Percentiles rank a stretch among this genome's conserved stretches.
Conservation (phyloP, 2,113 vertebrate species). For the Sardina pilchardus region DNA sequence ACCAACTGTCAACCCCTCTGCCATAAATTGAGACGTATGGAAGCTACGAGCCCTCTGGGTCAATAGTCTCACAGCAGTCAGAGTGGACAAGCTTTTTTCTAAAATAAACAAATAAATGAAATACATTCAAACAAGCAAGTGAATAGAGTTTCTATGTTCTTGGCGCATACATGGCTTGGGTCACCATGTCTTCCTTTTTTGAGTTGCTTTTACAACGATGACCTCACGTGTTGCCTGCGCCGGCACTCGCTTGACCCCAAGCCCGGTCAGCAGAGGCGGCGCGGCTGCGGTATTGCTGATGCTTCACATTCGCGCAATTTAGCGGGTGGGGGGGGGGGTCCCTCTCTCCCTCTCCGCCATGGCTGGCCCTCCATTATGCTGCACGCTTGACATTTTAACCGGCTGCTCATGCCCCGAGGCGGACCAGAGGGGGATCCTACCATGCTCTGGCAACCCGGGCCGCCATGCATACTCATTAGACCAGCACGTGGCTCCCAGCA, state of each 20-base stretch:
- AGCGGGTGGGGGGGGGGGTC: neutral
- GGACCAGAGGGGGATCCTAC: constrained; percentile 19
- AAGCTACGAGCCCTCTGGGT: too few relatives aligned
- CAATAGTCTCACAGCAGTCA: too few relatives aligned
- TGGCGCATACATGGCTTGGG: neutral
- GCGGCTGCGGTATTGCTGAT: neutral
- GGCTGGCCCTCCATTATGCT: neutral
- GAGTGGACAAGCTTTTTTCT: too few relatives aligned
- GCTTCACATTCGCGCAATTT: neutral
- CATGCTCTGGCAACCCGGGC: neutral
- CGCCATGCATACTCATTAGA: constrained; percentile 23
- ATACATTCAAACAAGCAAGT: neutral
- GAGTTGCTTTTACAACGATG: neutral
- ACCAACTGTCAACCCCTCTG: neutral
- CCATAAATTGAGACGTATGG: too few relatives aligned
- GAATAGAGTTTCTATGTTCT: neutral
- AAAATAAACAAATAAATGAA: neutral
- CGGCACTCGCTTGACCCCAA: constrained; percentile 12
- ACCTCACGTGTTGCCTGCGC: neutral
- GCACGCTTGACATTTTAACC: constrained; percentile 24
- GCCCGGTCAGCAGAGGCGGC: neutral
- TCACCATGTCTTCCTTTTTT: neutral
- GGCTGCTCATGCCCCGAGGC: constrained; percentile 26
- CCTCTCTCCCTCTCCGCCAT: constrained; percentile 10
- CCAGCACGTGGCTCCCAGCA: neutral